Evolutionary conservation across 2,888 invertebrate genomes (phyloP).

Genomic region (Drosophila kambysellisi): DNA sequence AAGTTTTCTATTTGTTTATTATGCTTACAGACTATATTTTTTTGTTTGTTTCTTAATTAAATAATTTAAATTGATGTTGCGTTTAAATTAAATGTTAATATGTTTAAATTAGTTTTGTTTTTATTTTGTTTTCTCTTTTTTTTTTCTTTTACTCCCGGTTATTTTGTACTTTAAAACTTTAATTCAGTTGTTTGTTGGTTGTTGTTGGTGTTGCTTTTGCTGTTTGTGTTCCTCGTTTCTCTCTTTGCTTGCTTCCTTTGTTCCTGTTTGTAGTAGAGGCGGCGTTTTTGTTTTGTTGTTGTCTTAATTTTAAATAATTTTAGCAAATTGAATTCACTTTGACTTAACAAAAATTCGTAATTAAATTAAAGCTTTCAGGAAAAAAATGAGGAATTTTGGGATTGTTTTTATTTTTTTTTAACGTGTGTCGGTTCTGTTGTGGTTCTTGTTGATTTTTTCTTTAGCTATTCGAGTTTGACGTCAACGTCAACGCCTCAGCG

Average conservation of each 20-base stretch:
- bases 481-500: constrained; percentile 64
- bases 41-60: constrained; percentile 62
- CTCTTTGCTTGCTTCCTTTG: constrained; percentile 59
- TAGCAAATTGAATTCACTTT: constrained; percentile 77
- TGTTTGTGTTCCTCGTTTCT: constrained; percentile 56
- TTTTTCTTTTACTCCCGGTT: constrained; percentile 76
- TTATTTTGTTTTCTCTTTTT: constrained; percentile 52
- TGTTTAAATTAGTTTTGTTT: constrained; percentile 63
- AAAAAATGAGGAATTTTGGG: constrained; percentile 78
- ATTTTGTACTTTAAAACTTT: constrained; percentile 84
- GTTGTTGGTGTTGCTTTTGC: constrained; percentile 60
- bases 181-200: constrained; percentile 83
- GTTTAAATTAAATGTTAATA: constrained; percentile 70
- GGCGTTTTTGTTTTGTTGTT: constrained; percentile 53
- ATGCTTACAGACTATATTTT: constrained; percentile 51
- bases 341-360: constrained; percentile 80
- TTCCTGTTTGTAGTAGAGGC: constrained; percentile 65
- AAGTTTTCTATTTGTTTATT: constrained; percentile 28
- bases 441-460: constrained; percentile 22
- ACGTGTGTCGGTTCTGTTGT: constrained; percentile 44
- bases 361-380: constrained; percentile 79
- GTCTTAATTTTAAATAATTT: constrained; percentile 67
- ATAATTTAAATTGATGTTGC: constrained; percentile 79
- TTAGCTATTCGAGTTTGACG: constrained; percentile 62
- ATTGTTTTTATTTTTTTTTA: constrained; percentile 52